Conservation (phyloP, 92 coral and sea anemone species). For the Diadumene lineata region DNA sequence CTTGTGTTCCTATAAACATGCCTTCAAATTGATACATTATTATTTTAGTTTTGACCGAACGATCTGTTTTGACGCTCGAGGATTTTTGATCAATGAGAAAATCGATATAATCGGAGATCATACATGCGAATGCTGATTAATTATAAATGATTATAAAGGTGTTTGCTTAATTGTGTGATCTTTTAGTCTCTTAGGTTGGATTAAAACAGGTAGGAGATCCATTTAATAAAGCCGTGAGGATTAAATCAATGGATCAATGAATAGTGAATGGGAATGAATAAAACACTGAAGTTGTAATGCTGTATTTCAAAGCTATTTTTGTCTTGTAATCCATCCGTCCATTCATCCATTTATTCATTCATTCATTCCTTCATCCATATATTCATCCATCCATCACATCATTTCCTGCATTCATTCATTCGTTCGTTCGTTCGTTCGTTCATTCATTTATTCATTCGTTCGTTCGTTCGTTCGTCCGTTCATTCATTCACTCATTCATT, state of each 20-base stretch:
- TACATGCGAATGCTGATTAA: not conserved
- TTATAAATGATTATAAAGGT: not conserved
- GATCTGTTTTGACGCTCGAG: not conserved
- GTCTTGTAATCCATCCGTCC: constrained; percentile 33
- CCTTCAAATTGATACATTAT: no score
- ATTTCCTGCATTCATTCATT: constrained; percentile 23
- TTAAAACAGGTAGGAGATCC: not conserved
- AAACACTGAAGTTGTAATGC: not conserved
- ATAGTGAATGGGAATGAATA: not conserved
- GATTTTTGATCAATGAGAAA: not conserved
- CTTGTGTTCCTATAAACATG: no score
- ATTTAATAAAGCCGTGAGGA: not conserved
- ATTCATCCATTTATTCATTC: constrained; percentile 15
- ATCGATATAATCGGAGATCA: not conserved
- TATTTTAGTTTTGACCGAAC: no score
- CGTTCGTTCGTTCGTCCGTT: constrained; percentile 23
- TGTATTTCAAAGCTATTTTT: no score
- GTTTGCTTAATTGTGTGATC: not conserved
- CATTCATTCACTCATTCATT: not conserved
- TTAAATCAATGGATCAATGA: not conserved
- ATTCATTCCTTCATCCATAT: constrained; percentile 25
- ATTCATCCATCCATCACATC: no score
- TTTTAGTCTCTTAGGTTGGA: not conserved
- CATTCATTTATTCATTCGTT: no score
- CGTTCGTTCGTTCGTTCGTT: constrained; percentile 12